phyloP scores from a whole-genome alignment of 2,888 invertebrate genomes.

The Zootermopsis nevadensis region DNA sequence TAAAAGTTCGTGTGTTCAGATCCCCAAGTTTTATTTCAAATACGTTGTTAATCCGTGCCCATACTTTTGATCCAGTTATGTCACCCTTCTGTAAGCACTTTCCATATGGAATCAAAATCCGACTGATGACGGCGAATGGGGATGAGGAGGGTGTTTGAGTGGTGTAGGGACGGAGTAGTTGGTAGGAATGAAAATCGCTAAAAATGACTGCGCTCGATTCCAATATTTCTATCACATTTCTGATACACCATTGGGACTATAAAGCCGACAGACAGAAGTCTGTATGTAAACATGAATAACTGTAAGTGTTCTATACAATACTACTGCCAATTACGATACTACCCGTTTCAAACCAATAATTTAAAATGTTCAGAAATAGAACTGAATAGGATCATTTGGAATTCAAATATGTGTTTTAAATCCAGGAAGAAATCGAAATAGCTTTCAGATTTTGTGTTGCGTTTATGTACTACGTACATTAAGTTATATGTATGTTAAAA shows the following conservation, averaged over 20 bases:
- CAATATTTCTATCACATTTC: slow-evolving; percentile 21
- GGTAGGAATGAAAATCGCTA: slow-evolving; percentile 6
- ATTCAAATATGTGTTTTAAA: too few relatives aligned
- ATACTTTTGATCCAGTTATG: neutral
- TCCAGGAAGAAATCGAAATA: too few relatives aligned
- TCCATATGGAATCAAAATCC: slow-evolving; percentile 28
- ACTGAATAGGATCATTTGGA: too few relatives aligned
- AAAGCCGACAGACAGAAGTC: neutral
- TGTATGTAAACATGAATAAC: neutral
- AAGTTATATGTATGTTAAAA: too few relatives aligned
- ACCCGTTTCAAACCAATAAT: neutral
- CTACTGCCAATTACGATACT: neutral
- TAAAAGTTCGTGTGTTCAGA: too few relatives aligned
- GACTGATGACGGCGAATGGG: slow-evolving; percentile 7
- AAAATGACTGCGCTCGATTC: slow-evolving; percentile 17
- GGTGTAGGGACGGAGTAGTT: neutral
- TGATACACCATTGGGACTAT: neutral
- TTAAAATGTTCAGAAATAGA: neutral
- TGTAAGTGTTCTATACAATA: neutral
- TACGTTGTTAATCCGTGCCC: too few relatives aligned
- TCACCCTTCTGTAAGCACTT: slow-evolving; percentile 6
- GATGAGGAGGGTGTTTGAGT: neutral
- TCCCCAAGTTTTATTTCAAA: too few relatives aligned
- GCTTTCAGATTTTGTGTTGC: too few relatives aligned
- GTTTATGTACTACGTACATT: too few relatives aligned